Percentiles rank a stretch among this genome's conserved stretches.
Evolutionary conservation across 2,797 vertebrate genomes (phyloP).

Genomic region (Mormyrops boulengeri): DNA sequence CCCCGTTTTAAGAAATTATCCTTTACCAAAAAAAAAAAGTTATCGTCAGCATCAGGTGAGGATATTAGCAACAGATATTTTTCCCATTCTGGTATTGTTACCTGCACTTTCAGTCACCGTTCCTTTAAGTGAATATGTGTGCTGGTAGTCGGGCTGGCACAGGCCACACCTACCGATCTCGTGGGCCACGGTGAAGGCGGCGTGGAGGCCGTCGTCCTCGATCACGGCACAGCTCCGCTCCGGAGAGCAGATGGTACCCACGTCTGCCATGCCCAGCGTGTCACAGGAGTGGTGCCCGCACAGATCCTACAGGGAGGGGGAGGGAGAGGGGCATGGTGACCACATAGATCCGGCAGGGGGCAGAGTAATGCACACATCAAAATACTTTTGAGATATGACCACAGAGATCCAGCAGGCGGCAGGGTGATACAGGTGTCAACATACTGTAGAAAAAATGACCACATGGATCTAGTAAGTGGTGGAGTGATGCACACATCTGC

Average conservation of each 20-base stretch:
- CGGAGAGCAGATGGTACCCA: conserved; percentile 93
- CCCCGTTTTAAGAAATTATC: too few species aligned
- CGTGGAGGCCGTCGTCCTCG: conserved; percentile 95
- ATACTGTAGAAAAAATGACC: conserved; percentile 53
- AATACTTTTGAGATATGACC: neutral
- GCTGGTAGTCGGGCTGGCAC: neutral
- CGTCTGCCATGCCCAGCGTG: conserved; percentile 98
- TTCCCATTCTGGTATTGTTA: neutral
- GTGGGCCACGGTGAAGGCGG: conserved; percentile 93
- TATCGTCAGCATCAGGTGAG: neutral
- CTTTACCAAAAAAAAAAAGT: too few species aligned
- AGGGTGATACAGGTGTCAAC: neutral
- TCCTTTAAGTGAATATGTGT: neutral
- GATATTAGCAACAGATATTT: neutral
- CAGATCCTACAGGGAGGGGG: conserved; percentile 72
- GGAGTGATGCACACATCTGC: conserved; percentile 6
- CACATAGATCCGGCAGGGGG: neutral
- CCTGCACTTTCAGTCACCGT: neutral
- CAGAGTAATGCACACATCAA: neutral
- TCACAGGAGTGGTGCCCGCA: conserved; percentile 98
- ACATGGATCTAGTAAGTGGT: conserved; percentile 59
- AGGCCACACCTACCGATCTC: conserved; percentile 81
- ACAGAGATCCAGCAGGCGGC: neutral
- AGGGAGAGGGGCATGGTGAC: neutral
- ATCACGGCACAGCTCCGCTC: conserved; percentile 98